phyloP scores from a whole-genome alignment of 1,140 invertebrate species.

The Spodoptera litura region DNA sequence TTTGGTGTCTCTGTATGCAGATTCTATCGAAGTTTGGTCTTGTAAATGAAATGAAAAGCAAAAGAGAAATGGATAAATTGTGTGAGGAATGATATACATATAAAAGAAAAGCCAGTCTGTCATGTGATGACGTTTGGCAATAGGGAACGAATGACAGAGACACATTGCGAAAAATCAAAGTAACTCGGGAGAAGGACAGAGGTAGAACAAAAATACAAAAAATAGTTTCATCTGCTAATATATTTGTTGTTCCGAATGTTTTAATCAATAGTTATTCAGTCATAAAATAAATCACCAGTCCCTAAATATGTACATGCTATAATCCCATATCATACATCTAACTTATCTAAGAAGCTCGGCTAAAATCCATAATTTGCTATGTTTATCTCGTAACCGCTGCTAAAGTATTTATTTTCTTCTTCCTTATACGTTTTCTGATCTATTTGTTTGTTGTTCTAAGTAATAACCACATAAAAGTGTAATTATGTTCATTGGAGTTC shows the following conservation, averaged over 20 bases:
- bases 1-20: background rate
- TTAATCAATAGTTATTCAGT: too few relatives aligned
- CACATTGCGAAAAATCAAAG: too few relatives aligned
- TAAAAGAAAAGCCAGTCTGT: too few relatives aligned
- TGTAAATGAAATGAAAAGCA: background rate
- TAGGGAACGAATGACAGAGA: too few relatives aligned
- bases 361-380: constrained; percentile 20
- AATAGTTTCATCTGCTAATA: too few relatives aligned
- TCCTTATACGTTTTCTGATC: constrained; percentile 23
- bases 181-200: too few relatives aligned
- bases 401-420: constrained; percentile 17
- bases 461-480: constrained; percentile 3
- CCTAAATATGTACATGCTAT: background rate
- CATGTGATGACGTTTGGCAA: too few relatives aligned
- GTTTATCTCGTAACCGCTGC: background rate
- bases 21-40: background rate
- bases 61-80: too few relatives aligned
- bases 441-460: constrained; percentile 18
- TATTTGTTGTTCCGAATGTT: too few relatives aligned
- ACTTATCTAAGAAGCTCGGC: background rate
- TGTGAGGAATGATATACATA: too few relatives aligned
- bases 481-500: constrained; percentile 24
- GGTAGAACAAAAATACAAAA: too few relatives aligned
- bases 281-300: too few relatives aligned
- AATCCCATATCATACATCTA: background rate